A percentile compares a stretch with the other conserved stretches of the same genome.
These are phyloP conservation scores for Spodoptera exigua DNA, from an alignment of 2,888 invertebrate genomes.

Conservation along the genomic window DNA sequence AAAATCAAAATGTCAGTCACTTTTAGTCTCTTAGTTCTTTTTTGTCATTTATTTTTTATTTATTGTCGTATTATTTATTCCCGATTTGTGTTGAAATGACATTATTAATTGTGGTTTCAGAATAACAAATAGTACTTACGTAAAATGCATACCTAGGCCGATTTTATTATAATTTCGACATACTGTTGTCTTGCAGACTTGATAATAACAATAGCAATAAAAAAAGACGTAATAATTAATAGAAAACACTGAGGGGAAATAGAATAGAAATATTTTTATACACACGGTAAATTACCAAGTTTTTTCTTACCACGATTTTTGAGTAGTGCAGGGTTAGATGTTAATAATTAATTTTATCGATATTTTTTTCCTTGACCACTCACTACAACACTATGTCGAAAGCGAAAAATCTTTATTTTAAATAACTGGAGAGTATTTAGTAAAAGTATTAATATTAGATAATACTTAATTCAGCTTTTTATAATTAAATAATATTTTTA, in stretches of 20 bases:
- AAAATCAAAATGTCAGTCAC: conserved; percentile 52
- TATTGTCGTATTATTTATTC: conserved; percentile 58
- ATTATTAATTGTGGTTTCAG: conserved; percentile 52
- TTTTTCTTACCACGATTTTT: not conserved
- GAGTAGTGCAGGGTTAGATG: not conserved
- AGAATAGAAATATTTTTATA: conserved; percentile 48
- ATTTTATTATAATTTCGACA: conserved; percentile 42
- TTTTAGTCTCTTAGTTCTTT: conserved; percentile 48
- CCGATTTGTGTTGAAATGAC: conserved; percentile 50
- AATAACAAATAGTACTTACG: conserved; percentile 63
- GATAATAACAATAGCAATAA: conserved; percentile 19
- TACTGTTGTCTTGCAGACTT: conserved; percentile 46
- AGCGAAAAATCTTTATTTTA: conserved; percentile 26
- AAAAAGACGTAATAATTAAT: conserved; percentile 23
- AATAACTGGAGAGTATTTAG: conserved; percentile 71
- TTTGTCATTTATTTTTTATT: conserved; percentile 54
- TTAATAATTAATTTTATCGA: not conserved
- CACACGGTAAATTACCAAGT: conserved; percentile 2
- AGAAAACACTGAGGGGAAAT: conserved; percentile 28
- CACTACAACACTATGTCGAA: conserved; percentile 60
- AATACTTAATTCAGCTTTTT: conserved; percentile 69
- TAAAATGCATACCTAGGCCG: conserved; percentile 30
- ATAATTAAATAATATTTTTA: conserved; percentile 58
- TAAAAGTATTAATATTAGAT: conserved; percentile 77
- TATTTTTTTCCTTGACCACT: not conserved